Conservation (phyloP, 2,113 vertebrate species). For the Benitochromis conjunctus region DNA sequence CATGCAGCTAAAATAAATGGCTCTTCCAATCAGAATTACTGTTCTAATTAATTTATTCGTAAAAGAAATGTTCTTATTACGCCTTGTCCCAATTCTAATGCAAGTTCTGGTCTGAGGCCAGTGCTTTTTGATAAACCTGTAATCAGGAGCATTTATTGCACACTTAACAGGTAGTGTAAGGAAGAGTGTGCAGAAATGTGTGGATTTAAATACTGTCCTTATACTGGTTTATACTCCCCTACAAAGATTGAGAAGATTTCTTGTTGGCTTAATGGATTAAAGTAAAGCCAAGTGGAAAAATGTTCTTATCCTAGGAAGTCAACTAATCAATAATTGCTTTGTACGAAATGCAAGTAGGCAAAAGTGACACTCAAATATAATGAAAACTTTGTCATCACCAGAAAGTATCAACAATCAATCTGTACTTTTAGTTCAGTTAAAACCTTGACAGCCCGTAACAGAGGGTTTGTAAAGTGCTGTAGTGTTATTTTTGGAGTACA, state of each 20-base stretch:
- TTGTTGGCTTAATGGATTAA: neutral
- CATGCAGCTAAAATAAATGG: neutral
- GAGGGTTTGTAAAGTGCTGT: neutral
- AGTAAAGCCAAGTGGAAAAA: neutral
- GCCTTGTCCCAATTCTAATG: neutral
- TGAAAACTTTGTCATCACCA: neutral
- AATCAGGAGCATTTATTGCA: neutral
- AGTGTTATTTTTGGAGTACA: neutral
- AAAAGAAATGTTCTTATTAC: neutral
- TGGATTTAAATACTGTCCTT: neutral
- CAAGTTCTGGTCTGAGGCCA: neutral
- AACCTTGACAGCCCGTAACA: neutral
- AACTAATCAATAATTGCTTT: neutral
- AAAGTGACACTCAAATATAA: neutral
- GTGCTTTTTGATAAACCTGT: neutral
- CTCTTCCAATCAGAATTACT: neutral
- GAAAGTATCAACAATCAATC: neutral
- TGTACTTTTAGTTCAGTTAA: neutral
- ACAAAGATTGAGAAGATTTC: neutral
- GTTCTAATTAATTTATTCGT: neutral
- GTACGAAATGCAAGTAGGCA: neutral
- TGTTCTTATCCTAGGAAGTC: neutral
- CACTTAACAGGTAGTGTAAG: neutral
- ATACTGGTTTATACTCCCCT: neutral
- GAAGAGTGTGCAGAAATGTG: neutral